Evolutionary conservation across 2,888 invertebrate species (phyloP).

Genomic region (Boloria selene): DNA sequence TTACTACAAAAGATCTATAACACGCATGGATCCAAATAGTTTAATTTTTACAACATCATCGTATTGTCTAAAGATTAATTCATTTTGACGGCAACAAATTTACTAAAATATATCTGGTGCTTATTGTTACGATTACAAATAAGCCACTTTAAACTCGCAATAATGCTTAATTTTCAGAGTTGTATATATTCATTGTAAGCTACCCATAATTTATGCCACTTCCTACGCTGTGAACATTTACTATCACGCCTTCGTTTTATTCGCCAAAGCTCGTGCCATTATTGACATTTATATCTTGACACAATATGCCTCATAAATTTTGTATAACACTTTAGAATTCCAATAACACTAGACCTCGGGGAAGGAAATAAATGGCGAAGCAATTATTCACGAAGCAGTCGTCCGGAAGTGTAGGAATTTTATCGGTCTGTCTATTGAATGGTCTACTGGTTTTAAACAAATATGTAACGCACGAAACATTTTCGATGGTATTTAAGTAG

Average conservation of each 20-base stretch:
- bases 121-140: constrained; percentile 10
- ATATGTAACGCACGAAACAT: constrained; percentile 64
- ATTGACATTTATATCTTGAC: constrained; percentile 71
- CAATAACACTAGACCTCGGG: constrained; percentile 58
- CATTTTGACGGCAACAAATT: neutral
- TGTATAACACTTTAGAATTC: constrained; percentile 66
- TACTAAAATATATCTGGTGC: neutral
- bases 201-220: constrained; percentile 60
- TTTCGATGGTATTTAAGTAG: constrained; percentile 61
- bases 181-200: constrained; percentile 27
- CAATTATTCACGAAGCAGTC: constrained; percentile 71
- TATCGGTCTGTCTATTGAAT: constrained; percentile 65
- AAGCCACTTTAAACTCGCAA: constrained; percentile 23
- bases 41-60: no score
- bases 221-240: constrained; percentile 55
- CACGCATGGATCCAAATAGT: constrained; percentile 41
- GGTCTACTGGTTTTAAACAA: constrained; percentile 71
- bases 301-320: constrained; percentile 70
- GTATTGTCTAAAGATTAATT: no score
- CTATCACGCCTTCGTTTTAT: constrained; percentile 62
- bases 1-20: constrained; percentile 58
- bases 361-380: constrained; percentile 75
- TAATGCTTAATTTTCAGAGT: constrained; percentile 27
- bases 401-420: constrained; percentile 77
- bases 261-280: constrained; percentile 67